Percentiles rank a stretch among this genome's conserved stretches.
Conservation (phyloP, 2,888 invertebrate genomes). For the Actias luna region DNA sequence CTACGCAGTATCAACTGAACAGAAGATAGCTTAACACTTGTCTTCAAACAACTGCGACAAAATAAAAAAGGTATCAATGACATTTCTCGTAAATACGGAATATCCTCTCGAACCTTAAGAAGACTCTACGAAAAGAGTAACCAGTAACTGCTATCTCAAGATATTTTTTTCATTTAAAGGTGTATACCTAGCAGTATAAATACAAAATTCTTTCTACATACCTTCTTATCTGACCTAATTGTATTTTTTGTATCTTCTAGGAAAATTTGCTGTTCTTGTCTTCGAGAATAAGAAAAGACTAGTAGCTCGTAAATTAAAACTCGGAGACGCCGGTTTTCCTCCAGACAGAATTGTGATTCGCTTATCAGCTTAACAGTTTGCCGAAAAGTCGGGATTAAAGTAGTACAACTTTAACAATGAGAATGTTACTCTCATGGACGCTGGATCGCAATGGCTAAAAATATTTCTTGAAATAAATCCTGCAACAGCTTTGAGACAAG, state of each 20-base stretch:
- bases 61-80: conserved; percentile 28
- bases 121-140: conserved; percentile 28
- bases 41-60: conserved; percentile 18
- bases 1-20: too few species aligned
- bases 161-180: conserved; percentile 14
- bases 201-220: too few species aligned
- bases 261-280: too few species aligned
- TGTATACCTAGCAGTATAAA: too few species aligned
- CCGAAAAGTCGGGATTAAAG: conserved; percentile 31
- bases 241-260: too few species aligned
- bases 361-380: conserved; percentile 35
- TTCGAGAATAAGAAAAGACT: too few species aligned
- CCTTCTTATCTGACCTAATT: too few species aligned
- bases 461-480: conserved; percentile 24
- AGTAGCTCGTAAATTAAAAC: too few species aligned
- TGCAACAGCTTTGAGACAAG: conserved; percentile 34
- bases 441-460: conserved; percentile 34
- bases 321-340: conserved; percentile 25
- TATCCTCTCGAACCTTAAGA: conserved; percentile 29
- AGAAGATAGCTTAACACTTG: too few species aligned
- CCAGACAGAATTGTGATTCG: conserved; percentile 30
- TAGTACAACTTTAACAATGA: conserved; percentile 36
- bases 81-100: conserved; percentile 26
- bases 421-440: conserved; percentile 30
- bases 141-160: conserved; percentile 24